phyloP scores from a whole-genome alignment of 1,140 invertebrate species.

The Pogonus chalceus region DNA sequence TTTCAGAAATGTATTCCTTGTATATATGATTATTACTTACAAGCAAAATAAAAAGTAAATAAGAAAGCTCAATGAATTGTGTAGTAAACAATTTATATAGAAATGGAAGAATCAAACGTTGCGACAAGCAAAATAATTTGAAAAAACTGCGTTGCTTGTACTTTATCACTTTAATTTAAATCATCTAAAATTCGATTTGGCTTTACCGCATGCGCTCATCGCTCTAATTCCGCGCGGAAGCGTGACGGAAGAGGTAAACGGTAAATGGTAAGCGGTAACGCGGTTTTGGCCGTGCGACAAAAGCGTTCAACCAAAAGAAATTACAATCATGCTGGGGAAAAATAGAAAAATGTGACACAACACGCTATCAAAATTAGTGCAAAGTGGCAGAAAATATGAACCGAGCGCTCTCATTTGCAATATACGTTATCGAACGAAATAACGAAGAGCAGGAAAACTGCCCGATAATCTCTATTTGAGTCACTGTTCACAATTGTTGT shows the following conservation, averaged over 20 bases:
- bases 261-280: slow-evolving; percentile 32
- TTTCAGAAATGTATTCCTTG: no score
- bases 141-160: background rate
- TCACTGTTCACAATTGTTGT: no score
- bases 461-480: no score
- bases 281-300: slow-evolving; percentile 26
- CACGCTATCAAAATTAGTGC: slow-evolving; percentile 34
- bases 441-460: background rate
- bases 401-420: slow-evolving; percentile 6
- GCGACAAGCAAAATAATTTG: background rate
- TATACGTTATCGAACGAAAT: slow-evolving; percentile 5
- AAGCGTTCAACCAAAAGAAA: slow-evolving; percentile 28
- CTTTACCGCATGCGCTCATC: background rate
- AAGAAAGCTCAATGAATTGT: no score
- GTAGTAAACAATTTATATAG: background rate
- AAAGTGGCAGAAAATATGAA: slow-evolving; percentile 32
- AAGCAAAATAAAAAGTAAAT: no score
- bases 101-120: background rate
- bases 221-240: slow-evolving; percentile 1
- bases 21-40: no score
- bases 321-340: slow-evolving; percentile 32
- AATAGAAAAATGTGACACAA: slow-evolving; percentile 31
- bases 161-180: background rate
- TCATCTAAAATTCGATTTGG: background rate
- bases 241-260: no score